Percentiles rank a stretch among this genome's conserved stretches.
phyloP scores from a whole-genome alignment of 2,797 vertebrate genomes.

The Vultur gryphus region DNA sequence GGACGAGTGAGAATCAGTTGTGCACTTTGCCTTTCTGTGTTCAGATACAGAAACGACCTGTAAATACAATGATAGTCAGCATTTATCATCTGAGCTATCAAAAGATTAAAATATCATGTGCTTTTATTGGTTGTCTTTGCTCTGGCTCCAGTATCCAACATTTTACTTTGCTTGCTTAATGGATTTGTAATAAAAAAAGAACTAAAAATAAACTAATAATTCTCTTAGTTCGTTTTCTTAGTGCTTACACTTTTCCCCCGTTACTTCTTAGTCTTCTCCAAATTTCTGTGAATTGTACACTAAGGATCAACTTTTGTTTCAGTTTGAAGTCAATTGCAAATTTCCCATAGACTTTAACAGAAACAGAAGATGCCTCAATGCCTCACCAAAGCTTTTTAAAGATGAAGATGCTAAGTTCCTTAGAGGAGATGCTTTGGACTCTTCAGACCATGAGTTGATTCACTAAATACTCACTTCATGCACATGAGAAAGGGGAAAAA shows the following conservation, averaged over 20 bases:
- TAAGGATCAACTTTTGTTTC: neutral
- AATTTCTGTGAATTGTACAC: neutral
- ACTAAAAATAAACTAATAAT: neutral
- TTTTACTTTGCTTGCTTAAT: neutral
- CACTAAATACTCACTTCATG: neutral
- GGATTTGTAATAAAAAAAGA: neutral
- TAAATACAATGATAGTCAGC: neutral
- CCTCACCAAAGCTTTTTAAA: neutral
- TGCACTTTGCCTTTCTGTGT: neutral
- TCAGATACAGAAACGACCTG: neutral
- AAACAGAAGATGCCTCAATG: neutral
- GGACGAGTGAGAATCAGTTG: neutral
- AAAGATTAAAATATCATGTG: neutral
- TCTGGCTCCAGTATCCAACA: neutral
- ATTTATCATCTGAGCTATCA: neutral
- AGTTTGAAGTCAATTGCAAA: neutral
- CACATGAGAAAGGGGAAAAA: neutral
- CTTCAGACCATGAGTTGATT: neutral
- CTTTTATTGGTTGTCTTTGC: neutral
- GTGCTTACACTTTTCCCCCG: neutral
- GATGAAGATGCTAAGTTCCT: neutral
- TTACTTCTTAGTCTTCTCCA: neutral
- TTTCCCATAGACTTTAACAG: neutral
- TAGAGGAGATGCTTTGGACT: neutral
- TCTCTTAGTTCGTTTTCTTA: neutral